Evolutionary conservation across 2,797 vertebrate species (phyloP).

Genomic region (Arnoldichthys spilopterus): DNA sequence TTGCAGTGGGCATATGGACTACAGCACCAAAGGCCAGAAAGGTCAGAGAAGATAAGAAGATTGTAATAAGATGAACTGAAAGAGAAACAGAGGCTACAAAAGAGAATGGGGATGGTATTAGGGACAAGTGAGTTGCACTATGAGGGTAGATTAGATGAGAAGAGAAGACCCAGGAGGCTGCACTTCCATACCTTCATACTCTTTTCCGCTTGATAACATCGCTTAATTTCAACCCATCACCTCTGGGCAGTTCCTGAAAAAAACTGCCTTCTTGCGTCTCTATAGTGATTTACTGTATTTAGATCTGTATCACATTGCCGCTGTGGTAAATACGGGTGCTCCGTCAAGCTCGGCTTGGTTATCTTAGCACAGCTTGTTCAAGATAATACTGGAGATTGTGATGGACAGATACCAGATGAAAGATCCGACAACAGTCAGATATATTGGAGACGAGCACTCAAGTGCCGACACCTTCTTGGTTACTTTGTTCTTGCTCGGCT

Average conservation of each 20-base stretch:
- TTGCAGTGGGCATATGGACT: constrained; percentile 60
- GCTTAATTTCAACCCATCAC: constrained; percentile 32
- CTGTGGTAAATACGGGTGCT: constrained; percentile 13
- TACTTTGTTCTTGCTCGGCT: constrained; percentile 27
- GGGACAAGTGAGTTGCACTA: constrained; percentile 20
- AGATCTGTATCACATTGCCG: constrained; percentile 38
- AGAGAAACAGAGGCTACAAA: constrained; percentile 27
- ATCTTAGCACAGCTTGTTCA: constrained; percentile 40
- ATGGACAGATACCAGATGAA: constrained; percentile 48
- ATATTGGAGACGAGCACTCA: constrained; percentile 30
- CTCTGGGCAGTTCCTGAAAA: constrained; percentile 19
- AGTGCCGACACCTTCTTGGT: constrained; percentile 28
- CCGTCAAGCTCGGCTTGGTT: constrained; percentile 38
- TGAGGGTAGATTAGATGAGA: constrained; percentile 35
- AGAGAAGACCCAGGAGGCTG: constrained; percentile 10
- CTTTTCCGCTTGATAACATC: constrained; percentile 27
- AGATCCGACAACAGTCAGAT: constrained; percentile 28
- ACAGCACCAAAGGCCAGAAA: constrained; percentile 34
- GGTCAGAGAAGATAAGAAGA: constrained; percentile 25
- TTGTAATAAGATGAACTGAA: constrained; percentile 35
- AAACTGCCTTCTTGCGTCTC: constrained; percentile 1
- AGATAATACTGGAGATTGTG: constrained; percentile 41
- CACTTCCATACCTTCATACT: constrained; percentile 14
- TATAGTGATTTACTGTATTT: constrained; percentile 46
- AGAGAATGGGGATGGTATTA: constrained; percentile 19